Conservation (phyloP, 2,888 invertebrate genomes). For the Stegana nigrithorax region DNA sequence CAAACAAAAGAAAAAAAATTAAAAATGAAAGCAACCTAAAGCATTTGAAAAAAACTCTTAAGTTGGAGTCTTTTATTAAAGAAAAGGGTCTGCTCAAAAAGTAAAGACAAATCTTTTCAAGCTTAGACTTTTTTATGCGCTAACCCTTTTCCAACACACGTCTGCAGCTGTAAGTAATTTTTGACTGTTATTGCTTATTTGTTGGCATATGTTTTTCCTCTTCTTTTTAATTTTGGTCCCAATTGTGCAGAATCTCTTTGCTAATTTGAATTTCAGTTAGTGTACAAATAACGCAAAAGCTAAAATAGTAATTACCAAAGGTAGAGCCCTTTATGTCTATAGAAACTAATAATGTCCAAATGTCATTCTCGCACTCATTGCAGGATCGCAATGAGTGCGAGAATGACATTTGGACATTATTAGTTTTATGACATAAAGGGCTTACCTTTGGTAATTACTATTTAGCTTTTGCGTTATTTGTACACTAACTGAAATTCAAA, state of each 20-base stretch:
- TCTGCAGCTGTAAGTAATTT: constrained; percentile 3
- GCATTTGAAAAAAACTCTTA: constrained; percentile 10
- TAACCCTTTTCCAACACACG: no score
- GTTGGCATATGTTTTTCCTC: neutral
- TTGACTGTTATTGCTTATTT: neutral
- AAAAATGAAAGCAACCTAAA: neutral
- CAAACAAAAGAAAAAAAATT: constrained; percentile 22
- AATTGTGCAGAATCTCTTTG: constrained; percentile 66
- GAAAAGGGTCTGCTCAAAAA: neutral
- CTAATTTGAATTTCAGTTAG: constrained; percentile 51
- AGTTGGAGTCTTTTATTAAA: constrained; percentile 1
- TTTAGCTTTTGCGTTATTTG: neutral
- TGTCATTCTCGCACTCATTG: no score
- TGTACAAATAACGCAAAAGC: no score
- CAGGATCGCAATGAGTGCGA: no score
- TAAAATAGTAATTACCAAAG: neutral
- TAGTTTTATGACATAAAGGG: neutral
- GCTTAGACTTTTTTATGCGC: constrained; percentile 47
- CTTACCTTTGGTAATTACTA: constrained; percentile 11
- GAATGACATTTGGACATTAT: constrained; percentile 32
- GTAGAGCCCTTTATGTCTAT: constrained; percentile 3
- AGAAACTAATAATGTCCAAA: constrained; percentile 23
- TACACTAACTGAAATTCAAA: constrained; percentile 40
- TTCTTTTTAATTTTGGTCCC: constrained; percentile 10
- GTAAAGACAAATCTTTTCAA: no score